These are phyloP conservation scores for Temnothorax curvispinosus DNA, from an alignment of 1,140 invertebrate species.

Conservation along the genomic window DNA sequence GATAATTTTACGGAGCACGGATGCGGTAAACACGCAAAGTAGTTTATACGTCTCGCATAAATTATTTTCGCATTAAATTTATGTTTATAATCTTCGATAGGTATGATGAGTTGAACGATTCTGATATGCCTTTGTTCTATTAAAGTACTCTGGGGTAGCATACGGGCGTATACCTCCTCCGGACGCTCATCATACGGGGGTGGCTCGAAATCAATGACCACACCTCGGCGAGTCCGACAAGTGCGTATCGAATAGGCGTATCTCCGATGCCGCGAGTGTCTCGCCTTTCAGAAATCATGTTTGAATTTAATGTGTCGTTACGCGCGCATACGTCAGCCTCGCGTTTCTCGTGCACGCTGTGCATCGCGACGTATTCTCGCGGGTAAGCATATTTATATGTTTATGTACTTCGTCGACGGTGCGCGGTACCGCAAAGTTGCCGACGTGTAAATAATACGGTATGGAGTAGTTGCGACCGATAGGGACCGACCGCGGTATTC, in stretches of 20 bases:
- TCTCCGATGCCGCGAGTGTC: constrained; percentile 37
- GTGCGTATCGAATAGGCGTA: constrained; percentile 42
- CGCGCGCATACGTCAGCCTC: constrained; percentile 4
- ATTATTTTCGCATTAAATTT: background rate
- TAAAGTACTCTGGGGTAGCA: background rate
- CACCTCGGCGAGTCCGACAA: background rate
- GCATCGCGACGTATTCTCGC: constrained; percentile 53
- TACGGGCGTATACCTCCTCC: background rate
- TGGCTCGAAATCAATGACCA: constrained; percentile 60
- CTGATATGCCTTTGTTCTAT: too few relatives aligned
- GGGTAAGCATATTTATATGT: constrained; percentile 69
- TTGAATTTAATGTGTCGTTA: constrained; percentile 65
- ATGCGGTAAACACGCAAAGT: background rate
- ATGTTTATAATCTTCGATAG: background rate
- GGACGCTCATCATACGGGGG: background rate
- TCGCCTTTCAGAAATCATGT: constrained; percentile 69
- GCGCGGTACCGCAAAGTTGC: constrained; percentile 67
- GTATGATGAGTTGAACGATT: background rate
- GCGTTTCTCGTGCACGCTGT: background rate
- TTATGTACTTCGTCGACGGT: constrained; percentile 42
- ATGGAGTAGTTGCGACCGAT: constrained; percentile 63
- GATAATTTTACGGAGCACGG: background rate
- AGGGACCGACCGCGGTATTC: constrained; percentile 48
- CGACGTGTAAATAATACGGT: constrained; percentile 80
- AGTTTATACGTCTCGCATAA: background rate